Evolutionary conservation across 1,140 invertebrate species (phyloP), one percentile per base, ranked within the genome.

Genomic region (Solenopsis invicta): DNA sequence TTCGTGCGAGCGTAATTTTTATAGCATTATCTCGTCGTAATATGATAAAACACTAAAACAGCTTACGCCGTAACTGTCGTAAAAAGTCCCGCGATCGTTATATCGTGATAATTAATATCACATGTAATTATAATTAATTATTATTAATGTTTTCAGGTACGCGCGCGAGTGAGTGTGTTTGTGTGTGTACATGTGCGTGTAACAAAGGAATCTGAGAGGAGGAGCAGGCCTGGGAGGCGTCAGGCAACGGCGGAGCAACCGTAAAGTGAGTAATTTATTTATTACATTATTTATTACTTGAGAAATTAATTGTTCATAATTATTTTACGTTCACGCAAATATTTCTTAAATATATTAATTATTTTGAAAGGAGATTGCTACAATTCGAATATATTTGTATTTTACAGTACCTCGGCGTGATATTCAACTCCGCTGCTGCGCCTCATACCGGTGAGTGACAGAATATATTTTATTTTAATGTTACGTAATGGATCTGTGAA

Each of bases 21-120:
- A 8, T 66, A 41, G 3, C 34, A 2, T 41, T 66, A 41, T 66
- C n/a, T 41, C 34, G 5, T 62, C n/a, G 59, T 29, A 62, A 62
- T 29, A 34, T 62, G 1, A 34, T 62, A 62, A 41, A 41, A 41
- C 41, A 8, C 8, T 41, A 41, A 62, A 34, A 62, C 16, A 62
- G 59, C 34, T 66, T 41, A 41, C 29, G 61, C 13, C 61, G 13
- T 2, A 13, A 62, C 6, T 66, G 8, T 37, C 18, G 8, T 66
- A 66, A 66, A 66, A 66, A 66, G 34, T 66, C 34, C 18, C 34
- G 9, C 64, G 34, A 66, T 41, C 9, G 9, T 66, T 66, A 66
- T 66, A 37, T 2, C 34, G 0, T 41, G 9, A 66, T 66, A 66
- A 64, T 66, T 66, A 66, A 41, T 66, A 66, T 66, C 34, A 9